Percentiles rank a stretch among this genome's conserved stretches.
Evolutionary conservation across 2,888 invertebrate species (phyloP).

Genomic region (Liodrosophila aerea): DNA sequence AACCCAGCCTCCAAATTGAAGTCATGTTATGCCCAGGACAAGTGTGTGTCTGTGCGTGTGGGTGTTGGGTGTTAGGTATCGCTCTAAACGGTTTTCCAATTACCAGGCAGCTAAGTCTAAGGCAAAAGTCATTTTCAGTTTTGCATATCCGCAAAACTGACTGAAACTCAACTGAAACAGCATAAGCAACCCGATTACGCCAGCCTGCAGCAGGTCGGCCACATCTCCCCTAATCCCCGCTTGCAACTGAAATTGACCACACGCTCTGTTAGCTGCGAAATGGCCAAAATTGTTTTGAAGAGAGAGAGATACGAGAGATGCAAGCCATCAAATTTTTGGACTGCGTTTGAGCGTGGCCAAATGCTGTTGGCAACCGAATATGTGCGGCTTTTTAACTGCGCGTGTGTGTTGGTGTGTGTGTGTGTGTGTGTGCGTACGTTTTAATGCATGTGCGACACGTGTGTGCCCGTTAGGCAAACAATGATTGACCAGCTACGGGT

Average conservation of each 20-base stretch:
- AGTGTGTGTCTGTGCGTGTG: constrained; percentile 2
- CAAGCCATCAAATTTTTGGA: constrained; percentile 35
- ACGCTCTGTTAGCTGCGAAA: constrained; percentile 22
- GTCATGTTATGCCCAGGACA: too few species aligned
- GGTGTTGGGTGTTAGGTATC: constrained; percentile 11
- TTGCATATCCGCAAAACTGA: constrained; percentile 56
- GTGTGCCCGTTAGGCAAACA: constrained; percentile 42
- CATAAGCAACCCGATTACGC: constrained; percentile 50
- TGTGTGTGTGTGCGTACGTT: constrained; percentile 6
- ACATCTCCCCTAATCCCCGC: background rate
- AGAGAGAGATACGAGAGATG: constrained; percentile 16
- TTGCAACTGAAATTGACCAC: constrained; percentile 10
- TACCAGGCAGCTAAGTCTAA: constrained; percentile 45
- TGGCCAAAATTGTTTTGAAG: constrained; percentile 8
- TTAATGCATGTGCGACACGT: constrained; percentile 39
- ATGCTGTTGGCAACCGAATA: constrained; percentile 15
- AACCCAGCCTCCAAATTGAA: constrained; percentile 50
- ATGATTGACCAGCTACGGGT: constrained; percentile 35
- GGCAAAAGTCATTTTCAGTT: constrained; percentile 70
- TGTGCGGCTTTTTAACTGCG: constrained; percentile 1
- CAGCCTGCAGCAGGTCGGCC: constrained; percentile 36
- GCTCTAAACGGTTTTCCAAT: constrained; percentile 68
- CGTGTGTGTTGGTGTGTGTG: background rate
- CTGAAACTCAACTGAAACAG: constrained; percentile 33
- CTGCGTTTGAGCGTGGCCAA: constrained; percentile 13